Conservation (phyloP, 2,797 vertebrate species). For the Sandelia bainsii region DNA sequence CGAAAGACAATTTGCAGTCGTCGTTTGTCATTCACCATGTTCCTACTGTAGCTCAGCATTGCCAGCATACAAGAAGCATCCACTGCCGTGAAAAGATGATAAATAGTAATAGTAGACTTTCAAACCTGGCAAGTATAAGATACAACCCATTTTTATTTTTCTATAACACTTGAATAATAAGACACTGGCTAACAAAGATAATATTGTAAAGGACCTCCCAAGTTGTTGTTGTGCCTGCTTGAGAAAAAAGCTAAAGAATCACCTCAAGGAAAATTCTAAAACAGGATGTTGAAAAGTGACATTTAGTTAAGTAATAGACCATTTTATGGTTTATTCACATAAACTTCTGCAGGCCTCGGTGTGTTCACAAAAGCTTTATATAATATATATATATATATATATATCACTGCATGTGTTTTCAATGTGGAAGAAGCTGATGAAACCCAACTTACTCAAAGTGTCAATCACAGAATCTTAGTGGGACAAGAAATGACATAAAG, state of each 20-base stretch:
- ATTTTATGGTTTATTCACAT: constrained; percentile 12
- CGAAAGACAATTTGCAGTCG: constrained; percentile 14
- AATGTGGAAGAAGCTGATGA: not conserved
- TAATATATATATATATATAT: too few relatives aligned
- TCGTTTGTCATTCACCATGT: constrained; percentile 7
- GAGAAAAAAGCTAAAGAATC: not conserved
- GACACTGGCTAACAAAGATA: not conserved
- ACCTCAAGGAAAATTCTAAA: not conserved
- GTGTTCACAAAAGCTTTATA: constrained; percentile 5
- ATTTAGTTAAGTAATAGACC: not conserved
- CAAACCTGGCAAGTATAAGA: too few relatives aligned
- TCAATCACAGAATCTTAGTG: constrained; percentile 5
- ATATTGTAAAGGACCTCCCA: not conserved
- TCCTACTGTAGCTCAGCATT: not conserved
- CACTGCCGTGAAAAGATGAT: constrained; percentile 10
- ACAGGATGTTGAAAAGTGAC: not conserved
- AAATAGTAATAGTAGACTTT: too few relatives aligned
- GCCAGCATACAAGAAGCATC: constrained; percentile 9
- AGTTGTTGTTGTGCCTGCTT: not conserved
- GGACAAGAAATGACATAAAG: constrained; percentile 11
- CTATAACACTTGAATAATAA: not conserved
- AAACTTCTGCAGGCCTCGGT: not conserved
- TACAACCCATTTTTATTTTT: not conserved
- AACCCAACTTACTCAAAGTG: constrained; percentile 13
- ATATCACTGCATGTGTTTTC: constrained; percentile 5